Base-by-base conservation (phyloP, 30 jellyfish, hydroid and myxozoan genomes). In the Aurelia aurita region DNA sequence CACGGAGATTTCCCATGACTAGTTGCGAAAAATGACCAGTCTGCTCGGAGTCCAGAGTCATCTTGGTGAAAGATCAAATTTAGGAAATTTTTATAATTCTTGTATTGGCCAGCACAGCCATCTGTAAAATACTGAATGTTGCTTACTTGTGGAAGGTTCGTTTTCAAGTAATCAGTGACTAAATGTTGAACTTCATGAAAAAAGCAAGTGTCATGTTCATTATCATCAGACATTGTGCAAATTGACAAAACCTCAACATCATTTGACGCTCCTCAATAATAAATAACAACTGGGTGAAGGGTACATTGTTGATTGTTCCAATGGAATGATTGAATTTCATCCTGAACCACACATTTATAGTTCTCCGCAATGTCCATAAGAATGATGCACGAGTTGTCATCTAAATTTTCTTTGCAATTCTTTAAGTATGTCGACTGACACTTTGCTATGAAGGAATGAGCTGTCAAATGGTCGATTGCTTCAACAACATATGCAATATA, bases 101-200 rank as follows among this genome's bases (percentile, higher is more conserved):
- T n/a, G n/a, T n/a, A n/a, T n/a, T n/a, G n/a, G n/a, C n/a, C 86
- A 14, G 88, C 88, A 49, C 88, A 80, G 18, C 87, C 91, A 80
- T 80, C 91, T 12, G 77, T 13, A 65, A 77, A 77, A 54, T 77
- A 77, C 45, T 57, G 3, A 19, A 11, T 20, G 13, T 74, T 57
- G 14, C 28, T 60, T 16, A 77, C 59, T 13, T 49, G 28, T 12
- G 83, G 22, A 60, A 77, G 45, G 27, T 63, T 57, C 32, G 25
- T 45, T 54, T 61, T 77, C 35, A 27, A 58, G 53, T 57, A 57
- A 19, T 61, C 83, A 25, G 44, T 61, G 22, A 54, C 57, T 27
- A n/a, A 31, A 7, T 22, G n/a, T 31, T 20, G 74, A 22, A 77
- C 59, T 77, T 77, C 67, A 60, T 55, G 32, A 60, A 77, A 86